phyloP scores from a whole-genome alignment of 2,113 vertebrate genomes.

The Okapia johnstoni region DNA sequence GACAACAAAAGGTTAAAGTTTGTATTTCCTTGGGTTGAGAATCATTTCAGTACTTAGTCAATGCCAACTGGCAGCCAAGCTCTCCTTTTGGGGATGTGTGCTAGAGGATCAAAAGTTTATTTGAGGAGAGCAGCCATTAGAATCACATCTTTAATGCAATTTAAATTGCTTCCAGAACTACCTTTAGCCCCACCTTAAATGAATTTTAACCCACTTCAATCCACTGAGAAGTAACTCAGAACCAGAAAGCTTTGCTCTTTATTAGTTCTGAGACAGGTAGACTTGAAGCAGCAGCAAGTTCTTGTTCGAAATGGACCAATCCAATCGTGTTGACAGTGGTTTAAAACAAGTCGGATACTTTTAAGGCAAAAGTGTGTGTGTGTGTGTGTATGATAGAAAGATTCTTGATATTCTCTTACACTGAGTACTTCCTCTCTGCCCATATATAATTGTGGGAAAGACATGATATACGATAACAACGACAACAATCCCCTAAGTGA shows the following conservation, averaged over 20 bases:
- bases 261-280: not conserved
- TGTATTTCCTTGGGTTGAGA: not conserved
- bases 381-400: not conserved
- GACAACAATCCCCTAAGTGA: not conserved
- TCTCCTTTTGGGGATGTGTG: not conserved
- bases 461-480: not conserved
- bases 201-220: not conserved
- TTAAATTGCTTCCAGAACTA: constrained; percentile 13
- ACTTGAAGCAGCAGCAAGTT: not conserved
- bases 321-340: not conserved
- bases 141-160: constrained; percentile 8
- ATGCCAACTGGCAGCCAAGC: not conserved
- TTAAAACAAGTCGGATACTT: not conserved
- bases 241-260: not conserved
- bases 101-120: not conserved
- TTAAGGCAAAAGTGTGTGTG: not conserved
- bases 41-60: not conserved
- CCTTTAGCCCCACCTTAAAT: not conserved
- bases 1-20: not conserved
- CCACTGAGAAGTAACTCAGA: not conserved
- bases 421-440: not conserved
- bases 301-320: not conserved
- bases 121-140: not conserved
- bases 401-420: not conserved
- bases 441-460: not conserved